These are phyloP conservation scores for Vicugna pacos DNA, from an alignment of 2,113 vertebrate genomes.

Conservation along the genomic window DNA sequence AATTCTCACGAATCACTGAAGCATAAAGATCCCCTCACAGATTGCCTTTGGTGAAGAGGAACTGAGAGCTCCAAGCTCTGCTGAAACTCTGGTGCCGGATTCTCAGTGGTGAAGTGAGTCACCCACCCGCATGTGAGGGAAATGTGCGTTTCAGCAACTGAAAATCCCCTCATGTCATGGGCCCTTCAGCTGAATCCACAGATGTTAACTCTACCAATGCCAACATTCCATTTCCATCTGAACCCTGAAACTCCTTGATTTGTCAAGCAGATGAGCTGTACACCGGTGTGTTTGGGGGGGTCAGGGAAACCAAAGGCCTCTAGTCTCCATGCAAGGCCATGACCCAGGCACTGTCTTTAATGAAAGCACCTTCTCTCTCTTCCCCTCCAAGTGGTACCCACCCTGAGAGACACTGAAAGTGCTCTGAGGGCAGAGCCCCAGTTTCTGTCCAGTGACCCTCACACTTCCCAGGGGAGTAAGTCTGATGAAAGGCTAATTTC, in stretches of 20 bases:
- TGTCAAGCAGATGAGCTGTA: not conserved
- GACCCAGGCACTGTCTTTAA: fast-evolving
- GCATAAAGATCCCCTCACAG: not conserved
- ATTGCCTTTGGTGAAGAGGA: not conserved
- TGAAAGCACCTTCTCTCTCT: not conserved
- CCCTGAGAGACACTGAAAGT: not conserved
- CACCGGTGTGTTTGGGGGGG: fast-evolving
- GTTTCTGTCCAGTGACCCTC: not conserved
- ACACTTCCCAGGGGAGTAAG: not conserved
- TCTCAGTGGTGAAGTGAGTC: conserved; percentile 54
- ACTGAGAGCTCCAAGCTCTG: not conserved
- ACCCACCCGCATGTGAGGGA: not conserved
- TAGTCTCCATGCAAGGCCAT: not conserved
- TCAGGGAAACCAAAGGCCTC: not conserved
- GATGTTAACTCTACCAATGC: not conserved
- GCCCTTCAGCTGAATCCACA: not conserved
- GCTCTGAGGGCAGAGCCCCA: not conserved
- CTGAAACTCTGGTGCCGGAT: not conserved
- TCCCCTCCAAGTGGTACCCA: not conserved
- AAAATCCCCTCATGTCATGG: not conserved
- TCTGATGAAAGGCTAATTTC: not conserved
- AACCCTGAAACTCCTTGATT: not conserved
- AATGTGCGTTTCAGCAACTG: not conserved
- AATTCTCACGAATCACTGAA: not conserved
- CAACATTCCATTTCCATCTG: not conserved